Evolutionary conservation across 2,888 invertebrate species (phyloP), one percentile per base, ranked within the genome.

Genomic region (Sylvicola fuscatus): DNA sequence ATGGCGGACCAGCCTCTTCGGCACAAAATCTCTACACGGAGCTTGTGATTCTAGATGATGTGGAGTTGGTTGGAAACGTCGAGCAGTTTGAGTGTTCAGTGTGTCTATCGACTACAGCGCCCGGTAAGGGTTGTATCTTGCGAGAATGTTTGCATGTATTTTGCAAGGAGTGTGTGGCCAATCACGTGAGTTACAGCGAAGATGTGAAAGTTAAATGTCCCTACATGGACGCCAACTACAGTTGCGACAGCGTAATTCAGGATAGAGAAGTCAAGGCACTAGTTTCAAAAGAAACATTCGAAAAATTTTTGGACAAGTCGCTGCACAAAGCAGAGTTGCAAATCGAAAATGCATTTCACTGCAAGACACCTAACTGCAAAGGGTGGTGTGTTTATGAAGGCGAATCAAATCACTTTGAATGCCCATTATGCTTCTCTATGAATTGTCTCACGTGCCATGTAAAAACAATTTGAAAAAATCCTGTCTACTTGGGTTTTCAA

Each of bases 381-480:
- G 87, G 87, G 3, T 90, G 87, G 86, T 87, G 87, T 48, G 72
- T 84, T 41, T 83, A 77, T 51, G 87, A 87, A 45, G 83, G 86
- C 44, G 78, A 80, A 43, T 83, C 84, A 33, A 78, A 78, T 51
- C 68, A 72, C 46, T 90, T 89, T 53, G 64, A 68, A 27, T 90
- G 90, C 50, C 83, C 84, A 1, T 81, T 84, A 17, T 90, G 90
- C 55, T 64, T 65, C 40, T 68, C 64, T 39, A 68, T 65, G 35
- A 90, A 87, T 58, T 90, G 90, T 54, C 67, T 90, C 39, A 78
- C 78, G 1, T 90, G 89, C 58, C 79, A 83, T 71, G 81, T 81
- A 61, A 10, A 27, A 27, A 10, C 11, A 11, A 31, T 31, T 11
- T 8, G 7, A 31, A 6, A 31, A 13, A 31, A n/a, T 15, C 14